phyloP scores from a whole-genome alignment of 2,888 invertebrate genomes.

The Apoda limacodes region DNA sequence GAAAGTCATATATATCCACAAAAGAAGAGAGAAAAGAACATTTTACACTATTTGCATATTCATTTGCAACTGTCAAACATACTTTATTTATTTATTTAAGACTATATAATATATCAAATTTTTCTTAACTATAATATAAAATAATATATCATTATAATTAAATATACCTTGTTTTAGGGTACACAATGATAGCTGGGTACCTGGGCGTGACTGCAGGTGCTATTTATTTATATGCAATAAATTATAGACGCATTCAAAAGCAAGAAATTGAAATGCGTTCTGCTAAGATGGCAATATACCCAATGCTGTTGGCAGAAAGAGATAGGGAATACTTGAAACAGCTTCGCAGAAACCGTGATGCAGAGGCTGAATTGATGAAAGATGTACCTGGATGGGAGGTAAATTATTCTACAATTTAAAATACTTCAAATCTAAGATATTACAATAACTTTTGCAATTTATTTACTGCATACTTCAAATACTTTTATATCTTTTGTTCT shows the following conservation, averaged over 20 bases:
- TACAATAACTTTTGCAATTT: too few species aligned
- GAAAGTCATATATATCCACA: too few species aligned
- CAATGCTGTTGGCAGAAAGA: conserved; percentile 84
- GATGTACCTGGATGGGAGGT: conserved; percentile 91
- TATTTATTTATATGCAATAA: conserved; percentile 69
- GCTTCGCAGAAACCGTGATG: conserved; percentile 81
- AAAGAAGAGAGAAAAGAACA: too few species aligned
- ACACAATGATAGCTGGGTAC: conserved; percentile 72
- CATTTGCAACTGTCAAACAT: too few species aligned
- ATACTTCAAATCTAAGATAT: too few species aligned
- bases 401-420: too few species aligned
- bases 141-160: neutral
- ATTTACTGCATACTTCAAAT: too few species aligned
- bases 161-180: conserved; percentile 53
- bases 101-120: too few species aligned
- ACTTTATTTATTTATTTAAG: too few species aligned
- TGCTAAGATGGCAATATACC: conserved; percentile 79
- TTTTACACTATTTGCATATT: too few species aligned
- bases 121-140: conserved; percentile 8
- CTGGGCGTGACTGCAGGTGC: conserved; percentile 69
- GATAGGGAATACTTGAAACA: conserved; percentile 88
- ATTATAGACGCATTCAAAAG: conserved; percentile 57
- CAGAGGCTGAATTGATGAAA: conserved; percentile 88
- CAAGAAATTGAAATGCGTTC: conserved; percentile 82
- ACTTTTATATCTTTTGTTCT: too few species aligned